Base-by-base conservation (phyloP, 2,888 invertebrate genomes). In the Euplexia lucipara region DNA sequence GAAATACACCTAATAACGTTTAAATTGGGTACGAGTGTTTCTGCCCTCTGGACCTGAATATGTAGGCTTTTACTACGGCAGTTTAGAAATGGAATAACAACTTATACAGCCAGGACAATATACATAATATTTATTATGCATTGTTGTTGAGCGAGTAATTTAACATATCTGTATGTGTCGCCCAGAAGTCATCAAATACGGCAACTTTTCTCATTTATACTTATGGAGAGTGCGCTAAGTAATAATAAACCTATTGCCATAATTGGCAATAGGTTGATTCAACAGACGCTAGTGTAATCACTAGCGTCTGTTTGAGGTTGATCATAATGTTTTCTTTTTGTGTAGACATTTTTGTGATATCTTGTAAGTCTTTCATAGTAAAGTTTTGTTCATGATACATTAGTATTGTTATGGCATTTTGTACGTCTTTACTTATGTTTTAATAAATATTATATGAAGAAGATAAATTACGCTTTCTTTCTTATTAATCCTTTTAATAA, bases 181-280 rank as follows among this genome's bases (percentile, higher is more conserved):
- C 65, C 61, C 73, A 52, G 61, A 70, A 75, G 75, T 72, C 77
- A 75, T 82, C 70, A 81, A 79, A 72, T 71, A 75, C 60, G 47
- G 6, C 57, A 84, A 85, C 81, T 83, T 85, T 83, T 83, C 81
- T 85, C 82, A 75, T 85, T 82, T 81, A 68, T 65, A 32, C 41
- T 81, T 67, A 64, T 63, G 60, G 54, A 66, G 65, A 54, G n/a
- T 52, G 51, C 58, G 48, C 45, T 58, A 70, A 37, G 54, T 49
- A 56, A 79, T 63, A 70, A 48, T 56, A 30, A 39, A 63, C 65
- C 54, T 51, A 58, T 34, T 30, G 20, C 2, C 16, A n/a, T n/a
- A n/a, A n/a, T n/a, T n/a, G n/a, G n/a, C n/a, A n/a, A n/a, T n/a
- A n/a, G n/a, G n/a, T n/a, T n/a, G n/a, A n/a, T n/a, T n/a, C n/a